phyloP scores from a whole-genome alignment of 2,888 invertebrate species.

The Caenorhabditis afra region DNA sequence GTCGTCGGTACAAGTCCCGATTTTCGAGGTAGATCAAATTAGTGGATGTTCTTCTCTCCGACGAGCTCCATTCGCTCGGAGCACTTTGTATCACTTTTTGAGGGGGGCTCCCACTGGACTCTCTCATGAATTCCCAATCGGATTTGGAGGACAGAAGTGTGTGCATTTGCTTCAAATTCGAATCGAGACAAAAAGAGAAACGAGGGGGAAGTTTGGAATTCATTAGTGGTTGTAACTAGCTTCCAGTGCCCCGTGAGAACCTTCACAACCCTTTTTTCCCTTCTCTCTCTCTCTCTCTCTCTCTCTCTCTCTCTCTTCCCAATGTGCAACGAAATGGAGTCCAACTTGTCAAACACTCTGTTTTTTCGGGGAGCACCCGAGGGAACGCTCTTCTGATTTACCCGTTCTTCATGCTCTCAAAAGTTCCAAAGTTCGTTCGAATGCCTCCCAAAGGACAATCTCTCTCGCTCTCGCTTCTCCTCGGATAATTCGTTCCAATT shows the following conservation, averaged over 20 bases:
- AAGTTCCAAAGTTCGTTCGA: constrained; percentile 22
- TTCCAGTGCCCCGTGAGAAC: constrained; percentile 12
- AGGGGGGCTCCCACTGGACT: too few species aligned
- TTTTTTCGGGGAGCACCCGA: not conserved
- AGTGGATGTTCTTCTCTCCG: constrained; percentile 6
- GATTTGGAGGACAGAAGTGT: too few species aligned
- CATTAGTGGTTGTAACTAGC: constrained; percentile 3
- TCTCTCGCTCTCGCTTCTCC: not conserved
- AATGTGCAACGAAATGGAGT: not conserved
- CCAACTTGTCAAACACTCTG: constrained; percentile 1
- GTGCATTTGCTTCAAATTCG: not conserved
- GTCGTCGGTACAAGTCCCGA: not conserved
- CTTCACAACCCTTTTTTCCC: not conserved
- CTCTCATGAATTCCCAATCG: constrained; percentile 18
- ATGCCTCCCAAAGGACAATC: constrained; percentile 12
- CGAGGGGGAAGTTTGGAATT: constrained; percentile 8
- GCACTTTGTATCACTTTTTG: constrained; percentile 1
- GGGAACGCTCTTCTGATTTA: constrained; percentile 1
- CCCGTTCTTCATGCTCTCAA: constrained; percentile 2
- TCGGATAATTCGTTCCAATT: constrained; percentile 12
- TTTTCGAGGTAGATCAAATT: constrained; percentile 12
- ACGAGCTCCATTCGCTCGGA: not conserved
- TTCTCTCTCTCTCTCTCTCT: not conserved
- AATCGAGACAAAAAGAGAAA: constrained; percentile 14
- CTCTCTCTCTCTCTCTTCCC: not conserved